Base-by-base conservation (phyloP, 2,113 vertebrate species). In the Litocranius walleri region DNA sequence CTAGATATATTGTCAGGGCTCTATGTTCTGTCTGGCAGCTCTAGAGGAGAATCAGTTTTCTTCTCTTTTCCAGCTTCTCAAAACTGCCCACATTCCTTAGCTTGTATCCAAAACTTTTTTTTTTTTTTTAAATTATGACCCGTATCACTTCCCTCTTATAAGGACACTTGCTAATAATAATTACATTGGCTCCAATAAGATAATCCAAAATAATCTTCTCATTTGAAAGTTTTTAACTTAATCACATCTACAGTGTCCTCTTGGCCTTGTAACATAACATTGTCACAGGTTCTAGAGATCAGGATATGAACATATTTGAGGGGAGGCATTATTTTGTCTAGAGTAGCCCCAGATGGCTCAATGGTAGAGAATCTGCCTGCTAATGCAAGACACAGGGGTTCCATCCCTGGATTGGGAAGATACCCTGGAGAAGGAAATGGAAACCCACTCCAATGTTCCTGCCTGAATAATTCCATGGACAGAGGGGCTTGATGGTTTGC, bases 171-270 rank as follows among this genome's bases (percentile, higher is more conserved):
- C 14, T 23, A 33, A 54, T 54, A 54, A 56, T n/a, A 82, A 56
- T 50, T 83, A 84, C 10, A 43, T 6, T 94, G 54, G 0, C 4
- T 0, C 0, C 33, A n/a, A 0, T 3, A 27, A 57, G 25, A 30
- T 64, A 45, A 54, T 80, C 19, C 45, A 33, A 21, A 36, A 61
- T 89, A 27, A 50, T 71, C 3, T 52, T n/a, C 4, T 3, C 7
- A n/a, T 89, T 5, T 45, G n/a, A 88, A 30, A 7, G 83, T 43
- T 45, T 52, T 43, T 57, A 23, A 54, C 5, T 45, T 67, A 92
- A 64, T 77, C 17, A 74, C 7, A n/a, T 40, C 30, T 82, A 16
- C 40, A 64, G 6, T 48, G 3, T 21, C 6, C 1, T 1, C 88
- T 67, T 74, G 50, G 10, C 14, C 12, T 57, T 80, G 50, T 14